phyloP scores from a whole-genome alignment of 2,888 invertebrate genomes.

The Gasteruption jaculator region DNA sequence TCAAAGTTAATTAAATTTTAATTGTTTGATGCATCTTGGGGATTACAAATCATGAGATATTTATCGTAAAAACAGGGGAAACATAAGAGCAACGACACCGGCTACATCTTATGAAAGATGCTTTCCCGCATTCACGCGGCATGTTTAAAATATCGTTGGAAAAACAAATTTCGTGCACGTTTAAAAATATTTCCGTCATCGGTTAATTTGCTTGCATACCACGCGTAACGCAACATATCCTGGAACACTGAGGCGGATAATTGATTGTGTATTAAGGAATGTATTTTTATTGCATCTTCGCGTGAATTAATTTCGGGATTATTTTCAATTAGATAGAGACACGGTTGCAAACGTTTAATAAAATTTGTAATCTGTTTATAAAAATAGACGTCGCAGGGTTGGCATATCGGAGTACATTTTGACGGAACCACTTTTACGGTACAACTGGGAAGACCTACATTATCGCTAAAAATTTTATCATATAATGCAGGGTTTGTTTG shows the following conservation, averaged over 20 bases:
- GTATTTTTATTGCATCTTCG: slow-evolving; percentile 27
- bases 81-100: slow-evolving; percentile 14
- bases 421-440: slow-evolving; percentile 25
- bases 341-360: slow-evolving; percentile 22
- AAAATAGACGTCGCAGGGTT: too few relatives aligned
- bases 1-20: too few relatives aligned
- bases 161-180: slow-evolving; percentile 24
- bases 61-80: slow-evolving; percentile 21
- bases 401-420: slow-evolving; percentile 21
- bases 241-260: slow-evolving; percentile 21
- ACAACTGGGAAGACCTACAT: slow-evolving; percentile 17
- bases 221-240: slow-evolving; percentile 23
- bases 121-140: slow-evolving; percentile 14
- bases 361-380: too few relatives aligned
- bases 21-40: too few relatives aligned
- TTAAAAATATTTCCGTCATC: slow-evolving; percentile 20
- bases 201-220: slow-evolving; percentile 21
- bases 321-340: slow-evolving; percentile 17
- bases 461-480: slow-evolving; percentile 22
- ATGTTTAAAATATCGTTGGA: slow-evolving; percentile 12
- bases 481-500: slow-evolving; percentile 24
- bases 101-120: slow-evolving; percentile 18
- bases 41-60: too few relatives aligned
- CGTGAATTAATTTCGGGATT: slow-evolving; percentile 20
- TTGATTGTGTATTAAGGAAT: slow-evolving; percentile 24